A percentile compares a stretch with the other conserved stretches of the same genome.
phyloP scores from a whole-genome alignment of 2,797 vertebrate species.

The Squalus acanthias region DNA sequence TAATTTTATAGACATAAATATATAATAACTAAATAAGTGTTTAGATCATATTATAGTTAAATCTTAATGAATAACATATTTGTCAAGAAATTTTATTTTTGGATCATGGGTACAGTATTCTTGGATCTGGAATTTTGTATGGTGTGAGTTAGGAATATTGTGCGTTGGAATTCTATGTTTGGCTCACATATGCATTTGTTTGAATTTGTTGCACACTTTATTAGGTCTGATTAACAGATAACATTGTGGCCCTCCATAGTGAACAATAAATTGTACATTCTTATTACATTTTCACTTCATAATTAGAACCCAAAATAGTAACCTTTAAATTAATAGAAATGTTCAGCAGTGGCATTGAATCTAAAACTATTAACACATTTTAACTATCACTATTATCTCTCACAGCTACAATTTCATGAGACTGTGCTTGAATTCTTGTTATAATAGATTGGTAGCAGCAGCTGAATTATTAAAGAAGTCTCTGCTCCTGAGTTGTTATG shows the following conservation, averaged over 20 bases:
- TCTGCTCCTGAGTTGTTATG: neutral
- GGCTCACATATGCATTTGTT: neutral
- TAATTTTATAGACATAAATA: neutral
- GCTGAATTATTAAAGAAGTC: neutral
- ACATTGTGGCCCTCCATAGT: neutral
- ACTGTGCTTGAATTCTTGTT: neutral
- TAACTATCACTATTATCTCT: neutral
- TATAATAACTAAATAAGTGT: neutral
- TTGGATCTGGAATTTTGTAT: neutral
- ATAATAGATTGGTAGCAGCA: neutral
- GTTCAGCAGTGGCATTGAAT: neutral
- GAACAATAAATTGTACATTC: neutral
- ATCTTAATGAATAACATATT: slow-evolving; percentile 19
- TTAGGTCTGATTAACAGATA: neutral
- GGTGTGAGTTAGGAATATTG: neutral
- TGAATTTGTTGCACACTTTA: neutral
- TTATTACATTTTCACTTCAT: neutral
- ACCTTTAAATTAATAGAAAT: neutral
- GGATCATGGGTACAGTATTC: neutral
- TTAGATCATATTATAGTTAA: neutral
- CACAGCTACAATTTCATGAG: neutral
- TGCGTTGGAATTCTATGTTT: neutral
- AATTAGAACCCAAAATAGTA: neutral
- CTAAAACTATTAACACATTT: neutral
- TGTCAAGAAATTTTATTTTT: slow-evolving; percentile 4